Conservation (phyloP, 2,888 invertebrate genomes). For the Lasius fuliginosus region DNA sequence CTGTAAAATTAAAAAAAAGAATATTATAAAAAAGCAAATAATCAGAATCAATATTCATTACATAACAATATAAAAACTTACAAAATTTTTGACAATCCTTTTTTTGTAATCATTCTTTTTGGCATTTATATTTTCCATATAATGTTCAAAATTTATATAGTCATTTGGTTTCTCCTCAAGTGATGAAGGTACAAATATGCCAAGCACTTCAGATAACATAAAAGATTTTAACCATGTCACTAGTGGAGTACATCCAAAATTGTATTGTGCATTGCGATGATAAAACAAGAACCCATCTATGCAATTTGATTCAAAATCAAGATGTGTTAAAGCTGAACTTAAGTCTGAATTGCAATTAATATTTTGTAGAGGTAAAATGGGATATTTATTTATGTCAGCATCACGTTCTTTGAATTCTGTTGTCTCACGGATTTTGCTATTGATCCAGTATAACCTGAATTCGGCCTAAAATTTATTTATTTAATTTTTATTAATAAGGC, state of each 20-base stretch:
- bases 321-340: conserved; percentile 67
- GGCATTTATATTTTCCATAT: conserved; percentile 50
- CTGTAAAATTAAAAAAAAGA: conserved; percentile 65
- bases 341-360: conserved; percentile 86
- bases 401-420: conserved; percentile 85
- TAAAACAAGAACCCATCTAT: conserved; percentile 97
- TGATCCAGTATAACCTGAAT: conserved; percentile 95
- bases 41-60: not conserved
- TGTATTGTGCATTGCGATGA: conserved; percentile 94
- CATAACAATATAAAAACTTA: conserved; percentile 54
- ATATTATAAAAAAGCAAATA: conserved; percentile 60
- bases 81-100: conserved; percentile 26
- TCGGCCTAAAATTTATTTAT: conserved; percentile 89
- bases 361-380: conserved; percentile 87
- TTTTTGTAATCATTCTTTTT: conserved; percentile 43
- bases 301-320: conserved; percentile 82
- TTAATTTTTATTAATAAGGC: conserved; percentile 19
- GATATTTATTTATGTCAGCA: conserved; percentile 85
- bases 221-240: conserved; percentile 97
- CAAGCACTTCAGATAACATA: conserved; percentile 94
- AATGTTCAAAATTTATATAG: conserved; percentile 79
- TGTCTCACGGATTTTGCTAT: conserved; percentile 91
- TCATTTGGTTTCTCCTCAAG: conserved; percentile 80
- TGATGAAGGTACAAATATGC: conserved; percentile 81
- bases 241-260: conserved; percentile 93